Conservation (phyloP, 2,888 invertebrate species). For the Cotesia congregata region DNA sequence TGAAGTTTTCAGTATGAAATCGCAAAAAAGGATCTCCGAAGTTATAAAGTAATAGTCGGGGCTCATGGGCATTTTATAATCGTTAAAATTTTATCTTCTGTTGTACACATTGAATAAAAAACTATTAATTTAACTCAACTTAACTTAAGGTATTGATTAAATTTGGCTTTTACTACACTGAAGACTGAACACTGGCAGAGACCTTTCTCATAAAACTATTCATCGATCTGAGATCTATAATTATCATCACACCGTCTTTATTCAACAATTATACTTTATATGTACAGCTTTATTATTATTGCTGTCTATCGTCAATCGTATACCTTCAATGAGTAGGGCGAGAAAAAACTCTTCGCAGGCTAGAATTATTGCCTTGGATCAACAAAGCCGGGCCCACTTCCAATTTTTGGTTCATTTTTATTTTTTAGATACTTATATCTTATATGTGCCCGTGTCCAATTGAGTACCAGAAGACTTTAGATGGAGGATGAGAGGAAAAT, state of each 20-base stretch:
- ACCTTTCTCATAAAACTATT: constrained; percentile 57
- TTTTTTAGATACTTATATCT: constrained; percentile 13
- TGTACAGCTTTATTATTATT: constrained; percentile 51
- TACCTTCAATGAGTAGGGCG: constrained; percentile 27
- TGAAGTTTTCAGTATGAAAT: constrained; percentile 29
- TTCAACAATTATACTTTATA: constrained; percentile 46
- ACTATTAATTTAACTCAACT: background rate
- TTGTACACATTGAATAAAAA: background rate
- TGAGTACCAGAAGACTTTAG: constrained; percentile 33
- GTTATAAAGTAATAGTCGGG: constrained; percentile 16
- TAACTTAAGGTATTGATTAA: constrained; percentile 6
- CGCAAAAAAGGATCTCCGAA: constrained; percentile 25
- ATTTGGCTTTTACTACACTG: background rate
- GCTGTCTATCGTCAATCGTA: constrained; percentile 29
- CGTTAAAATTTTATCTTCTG: constrained; percentile 7
- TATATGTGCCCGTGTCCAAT: constrained; percentile 25
- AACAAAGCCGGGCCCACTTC: constrained; percentile 58
- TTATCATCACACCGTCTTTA: constrained; percentile 60
- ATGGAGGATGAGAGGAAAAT: constrained; percentile 30
- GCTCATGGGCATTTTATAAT: constrained; percentile 9
- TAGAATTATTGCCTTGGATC: constrained; percentile 67
- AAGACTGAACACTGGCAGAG: background rate
- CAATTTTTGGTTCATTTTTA: constrained; percentile 9
- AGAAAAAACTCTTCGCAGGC: constrained; percentile 53
- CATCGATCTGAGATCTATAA: constrained; percentile 57